Percentiles rank a stretch among this genome's conserved stretches.
These are phyloP conservation scores for Tipula confusa DNA, from an alignment of 2,888 invertebrate genomes.

Conservation along the genomic window DNA sequence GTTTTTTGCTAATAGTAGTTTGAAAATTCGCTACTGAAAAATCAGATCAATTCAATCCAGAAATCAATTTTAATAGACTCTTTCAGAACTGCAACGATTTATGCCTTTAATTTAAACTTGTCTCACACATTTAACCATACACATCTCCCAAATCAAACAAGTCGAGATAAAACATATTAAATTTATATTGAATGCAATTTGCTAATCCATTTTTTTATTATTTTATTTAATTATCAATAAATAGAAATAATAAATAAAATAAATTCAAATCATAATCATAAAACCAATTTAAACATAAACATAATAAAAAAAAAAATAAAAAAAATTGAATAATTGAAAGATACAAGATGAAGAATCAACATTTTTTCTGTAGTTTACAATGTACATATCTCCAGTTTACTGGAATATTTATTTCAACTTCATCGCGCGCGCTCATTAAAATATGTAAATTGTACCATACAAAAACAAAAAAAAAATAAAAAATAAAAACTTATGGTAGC, in stretches of 20 bases:
- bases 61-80: too few species aligned
- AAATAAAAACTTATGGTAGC: not conserved
- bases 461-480: too few species aligned
- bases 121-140: too few species aligned
- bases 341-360: constrained; percentile 20
- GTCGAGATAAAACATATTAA: too few species aligned
- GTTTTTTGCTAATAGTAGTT: too few species aligned
- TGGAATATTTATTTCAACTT: constrained; percentile 1
- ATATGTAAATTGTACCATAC: not conserved
- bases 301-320: not conserved
- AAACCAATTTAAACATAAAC: constrained; percentile 12
- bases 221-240: constrained; percentile 3
- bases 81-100: too few species aligned
- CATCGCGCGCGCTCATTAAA: constrained; percentile 25
- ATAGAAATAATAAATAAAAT: not conserved
- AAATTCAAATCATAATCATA: constrained; percentile 12
- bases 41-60: too few species aligned
- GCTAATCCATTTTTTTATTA: not conserved
- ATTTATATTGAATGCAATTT: not conserved
- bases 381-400: not conserved
- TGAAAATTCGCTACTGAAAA: too few species aligned
- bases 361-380: not conserved
- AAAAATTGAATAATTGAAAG: constrained; percentile 7
- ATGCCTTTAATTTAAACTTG: too few species aligned
- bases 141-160: too few species aligned